Evolutionary conservation across 1,140 invertebrate genomes (phyloP), one percentile per base, ranked within the genome.

Genomic region (Hyles vespertilio): DNA sequence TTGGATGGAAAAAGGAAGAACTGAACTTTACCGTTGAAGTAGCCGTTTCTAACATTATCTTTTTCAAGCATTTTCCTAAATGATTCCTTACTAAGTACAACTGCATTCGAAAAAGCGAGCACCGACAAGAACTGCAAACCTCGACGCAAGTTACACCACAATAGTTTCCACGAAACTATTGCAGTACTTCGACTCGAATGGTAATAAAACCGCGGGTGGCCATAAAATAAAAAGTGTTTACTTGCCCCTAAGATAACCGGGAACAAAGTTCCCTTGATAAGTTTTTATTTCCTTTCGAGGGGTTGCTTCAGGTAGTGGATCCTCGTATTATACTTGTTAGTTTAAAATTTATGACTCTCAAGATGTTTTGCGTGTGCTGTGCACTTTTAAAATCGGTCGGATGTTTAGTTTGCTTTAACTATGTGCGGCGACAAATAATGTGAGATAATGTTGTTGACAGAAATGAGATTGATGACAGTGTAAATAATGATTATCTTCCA

Each of bases 181-280:
- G n/a, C 47, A 48, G 47, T 48, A 48, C 47, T 6, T 6, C 5
- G 22, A 10, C 44, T 12, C 34, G 53, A 54, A 44, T 40, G 54
- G 48, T 46, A 56, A 49, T 63, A 79, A 81, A 81, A 79, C 61
- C 61, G 70, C 65, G 72, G 77, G 69, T 55, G 77, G 72, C 69
- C 80, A 74, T 83, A 83, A 86, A 85, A 81, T 81, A 83, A 87
- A 84, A 83, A 87, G 73, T 83, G 80, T 87, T 87, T 84, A 77
- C 80, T 85, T 73, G 72, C 66, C 72, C 70, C 67, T 57, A 60
- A 84, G 81, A 86, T 84, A 86, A 80, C 76, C 47, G 71, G 67
- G 74, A 69, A 77, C 74, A 84, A 83, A 84, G 77, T 84, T 82
- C 64, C 53, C 54, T 62, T 83, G 79, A 86, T 84, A 86, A 86